Base-by-base conservation (phyloP, 1,140 invertebrate species). In the Sinella curviseta region DNA sequence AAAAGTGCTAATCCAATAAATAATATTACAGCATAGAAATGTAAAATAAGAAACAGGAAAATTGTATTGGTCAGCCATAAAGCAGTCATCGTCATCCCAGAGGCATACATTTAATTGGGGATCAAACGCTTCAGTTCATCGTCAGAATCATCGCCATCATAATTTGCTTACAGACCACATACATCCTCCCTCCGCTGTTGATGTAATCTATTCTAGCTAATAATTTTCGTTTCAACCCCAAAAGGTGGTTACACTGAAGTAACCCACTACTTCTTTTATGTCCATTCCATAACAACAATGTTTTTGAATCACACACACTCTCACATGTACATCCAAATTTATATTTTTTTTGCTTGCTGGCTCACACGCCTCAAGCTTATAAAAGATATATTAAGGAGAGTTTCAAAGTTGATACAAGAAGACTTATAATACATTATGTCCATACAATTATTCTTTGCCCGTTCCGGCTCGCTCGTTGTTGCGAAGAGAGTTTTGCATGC, bases 241-340 rank as follows among this genome's bases (percentile, higher is more conserved):
- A 70, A 70, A 70, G 65, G 65, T 70, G 31, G 65, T 70, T 70
- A 70, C 65, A 8, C 65, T 70, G 28, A 70, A 70, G 65, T 70
- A 70, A 70, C 65, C 65, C 30, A 70, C 65, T 70, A n/a, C 28
- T 70, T 70, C 3, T 14, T 30, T 70, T 30, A 12, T 70, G 65
- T 70, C 65, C 8, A 26, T 65, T 12, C 8, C 26, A n/a, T n/a
- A n/a, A 60, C 55, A 60, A 26, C 55, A 14, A 4, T 60, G n/a
- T n/a, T n/a, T 48, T 48, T 48, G 39, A 48, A 48, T 48, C 39
- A 48, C 39, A 48, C 20, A 8, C 39, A 48, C 39, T 8, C 20
- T 20, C 39, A 48, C 39, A 48, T 20, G 39, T 48, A n/a, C n/a
- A n/a, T n/a, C n/a, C n/a, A n/a, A n/a, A n/a, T n/a, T n/a, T n/a